Evolutionary conservation across 2,797 vertebrate species (phyloP).

Genomic region (Myiothlypis coronata): DNA sequence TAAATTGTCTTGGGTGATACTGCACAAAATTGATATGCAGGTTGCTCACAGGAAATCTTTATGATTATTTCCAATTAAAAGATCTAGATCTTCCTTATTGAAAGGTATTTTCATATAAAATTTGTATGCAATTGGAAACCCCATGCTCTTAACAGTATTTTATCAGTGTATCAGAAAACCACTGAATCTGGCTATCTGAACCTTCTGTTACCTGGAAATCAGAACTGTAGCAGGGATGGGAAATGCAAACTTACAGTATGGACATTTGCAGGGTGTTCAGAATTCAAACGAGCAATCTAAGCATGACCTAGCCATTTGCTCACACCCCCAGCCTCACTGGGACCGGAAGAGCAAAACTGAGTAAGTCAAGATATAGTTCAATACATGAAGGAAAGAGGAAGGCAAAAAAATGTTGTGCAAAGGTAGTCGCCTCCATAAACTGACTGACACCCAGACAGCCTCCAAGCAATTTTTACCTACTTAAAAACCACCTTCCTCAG

Average conservation of each 20-base stretch:
- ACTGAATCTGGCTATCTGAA: neutral
- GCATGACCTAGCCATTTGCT: neutral
- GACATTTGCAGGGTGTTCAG: neutral
- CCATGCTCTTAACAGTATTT: neutral
- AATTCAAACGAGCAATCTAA: neutral
- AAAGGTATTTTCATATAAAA: neutral
- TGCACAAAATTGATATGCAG: neutral
- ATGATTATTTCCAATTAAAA: slow-evolving; percentile 6
- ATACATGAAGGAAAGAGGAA: neutral
- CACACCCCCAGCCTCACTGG: neutral
- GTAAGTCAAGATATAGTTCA: neutral
- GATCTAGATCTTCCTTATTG: slow-evolving; percentile 6
- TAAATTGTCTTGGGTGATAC: slow-evolving; percentile 54
- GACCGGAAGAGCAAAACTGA: neutral
- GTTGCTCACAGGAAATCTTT: slow-evolving; percentile 14
- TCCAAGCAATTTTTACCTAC: neutral
- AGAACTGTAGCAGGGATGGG: neutral
- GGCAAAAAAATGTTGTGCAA: accelerated
- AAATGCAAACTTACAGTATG: neutral
- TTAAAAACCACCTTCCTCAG: accelerated
- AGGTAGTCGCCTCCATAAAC: neutral
- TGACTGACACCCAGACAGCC: neutral
- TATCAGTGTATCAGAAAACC: neutral
- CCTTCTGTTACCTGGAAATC: neutral
- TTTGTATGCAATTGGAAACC: neutral